phyloP scores from a whole-genome alignment of 2,113 vertebrate genomes.

The Chloebia gouldiae region DNA sequence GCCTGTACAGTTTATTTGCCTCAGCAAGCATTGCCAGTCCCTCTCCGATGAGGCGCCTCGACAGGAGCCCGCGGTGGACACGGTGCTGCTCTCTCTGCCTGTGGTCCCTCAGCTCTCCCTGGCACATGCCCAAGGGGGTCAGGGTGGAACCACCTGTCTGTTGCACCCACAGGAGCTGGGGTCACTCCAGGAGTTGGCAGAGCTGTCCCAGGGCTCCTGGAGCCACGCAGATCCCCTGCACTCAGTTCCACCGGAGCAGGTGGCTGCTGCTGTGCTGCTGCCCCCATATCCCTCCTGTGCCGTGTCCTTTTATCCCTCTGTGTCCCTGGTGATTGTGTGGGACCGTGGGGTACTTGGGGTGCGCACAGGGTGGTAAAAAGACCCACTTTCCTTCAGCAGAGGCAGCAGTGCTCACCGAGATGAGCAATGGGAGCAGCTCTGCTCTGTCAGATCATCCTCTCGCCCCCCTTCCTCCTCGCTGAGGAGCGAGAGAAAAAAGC shows the following conservation, averaged over 20 bases:
- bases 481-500: neutral
- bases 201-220: neutral
- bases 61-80: fast-evolving
- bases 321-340: neutral
- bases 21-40: neutral
- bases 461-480: neutral
- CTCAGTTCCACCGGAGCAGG: fast-evolving
- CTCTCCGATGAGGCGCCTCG: neutral
- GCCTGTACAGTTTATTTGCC: neutral
- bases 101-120: neutral
- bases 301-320: fast-evolving
- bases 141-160: neutral
- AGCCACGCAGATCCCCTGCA: fast-evolving
- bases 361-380: neutral
- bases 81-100: neutral
- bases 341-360: fast-evolving
- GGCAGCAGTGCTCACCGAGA: neutral
- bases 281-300: neutral
- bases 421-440: neutral
- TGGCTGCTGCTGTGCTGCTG: neutral
- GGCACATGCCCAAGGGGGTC: no score
- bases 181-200: fast-evolving
- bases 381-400: neutral
- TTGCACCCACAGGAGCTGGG: neutral
- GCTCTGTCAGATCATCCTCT: neutral